phyloP scores from a whole-genome alignment of 2,888 invertebrate genomes.

The Gerris lacustris region DNA sequence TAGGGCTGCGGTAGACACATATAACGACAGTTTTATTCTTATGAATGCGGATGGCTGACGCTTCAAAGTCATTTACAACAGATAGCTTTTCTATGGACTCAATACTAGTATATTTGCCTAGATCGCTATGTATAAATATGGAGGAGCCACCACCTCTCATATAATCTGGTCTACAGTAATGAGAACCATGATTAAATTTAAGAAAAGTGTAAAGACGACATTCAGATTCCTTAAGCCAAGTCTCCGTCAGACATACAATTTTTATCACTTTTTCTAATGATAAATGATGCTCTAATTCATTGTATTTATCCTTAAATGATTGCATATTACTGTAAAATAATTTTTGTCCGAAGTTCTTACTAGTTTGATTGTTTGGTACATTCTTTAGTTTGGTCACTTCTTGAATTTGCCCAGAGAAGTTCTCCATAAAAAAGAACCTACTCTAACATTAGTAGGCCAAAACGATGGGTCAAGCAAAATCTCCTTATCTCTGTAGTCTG shows the following conservation, averaged over 20 bases:
- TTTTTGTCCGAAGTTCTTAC: neutral
- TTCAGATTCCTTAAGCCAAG: too few relatives aligned
- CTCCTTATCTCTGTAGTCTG: too few relatives aligned
- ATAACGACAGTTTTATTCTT: too few relatives aligned
- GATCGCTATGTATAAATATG: neutral
- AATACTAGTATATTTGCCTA: neutral
- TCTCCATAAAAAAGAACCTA: too few relatives aligned
- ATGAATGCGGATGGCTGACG: neutral
- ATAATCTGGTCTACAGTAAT: neutral
- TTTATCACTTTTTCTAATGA: neutral
- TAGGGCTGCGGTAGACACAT: neutral
- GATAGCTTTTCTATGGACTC: neutral
- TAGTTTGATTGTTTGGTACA: too few relatives aligned
- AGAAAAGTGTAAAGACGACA: neutral
- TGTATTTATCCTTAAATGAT: neutral
- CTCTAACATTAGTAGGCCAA: too few relatives aligned
- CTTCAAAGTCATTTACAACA: neutral
- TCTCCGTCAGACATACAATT: neutral
- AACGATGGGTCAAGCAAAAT: too few relatives aligned
- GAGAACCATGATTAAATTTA: neutral
- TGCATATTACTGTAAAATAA: constrained; percentile 3
- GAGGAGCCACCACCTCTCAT: neutral
- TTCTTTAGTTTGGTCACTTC: too few relatives aligned
- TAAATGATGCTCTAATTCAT: neutral
- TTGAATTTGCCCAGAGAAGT: too few relatives aligned